Conservation (phyloP, 2,888 invertebrate genomes). For the Clostera curtula region DNA sequence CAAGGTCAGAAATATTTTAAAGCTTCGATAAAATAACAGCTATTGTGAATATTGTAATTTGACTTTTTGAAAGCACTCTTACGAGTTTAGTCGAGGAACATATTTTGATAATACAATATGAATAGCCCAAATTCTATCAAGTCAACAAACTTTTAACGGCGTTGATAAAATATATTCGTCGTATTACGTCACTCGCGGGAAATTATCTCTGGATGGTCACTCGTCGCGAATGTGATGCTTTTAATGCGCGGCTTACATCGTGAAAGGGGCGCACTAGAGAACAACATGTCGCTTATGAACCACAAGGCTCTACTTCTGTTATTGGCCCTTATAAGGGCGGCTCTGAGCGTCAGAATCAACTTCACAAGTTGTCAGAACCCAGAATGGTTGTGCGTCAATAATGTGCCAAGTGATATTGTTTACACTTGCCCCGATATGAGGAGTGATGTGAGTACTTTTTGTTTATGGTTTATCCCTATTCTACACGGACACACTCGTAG, state of each 20-base stretch:
- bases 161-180: conserved; percentile 35
- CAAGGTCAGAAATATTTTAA: too few species aligned
- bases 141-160: conserved; percentile 31
- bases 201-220: conserved; percentile 51
- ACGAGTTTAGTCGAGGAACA: too few species aligned
- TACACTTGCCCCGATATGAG: conserved; percentile 44
- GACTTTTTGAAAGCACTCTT: too few species aligned
- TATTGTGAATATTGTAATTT: too few species aligned
- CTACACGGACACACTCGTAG: too few species aligned
- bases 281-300: conserved; percentile 31
- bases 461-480: too few species aligned
- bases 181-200: conserved; percentile 29
- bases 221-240: conserved; percentile 38
- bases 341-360: conserved; percentile 45
- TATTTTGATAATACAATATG: too few species aligned
- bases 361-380: conserved; percentile 56
- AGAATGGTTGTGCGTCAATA: conserved; percentile 61
- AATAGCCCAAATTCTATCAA: conserved; percentile 10
- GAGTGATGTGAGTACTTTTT: conserved; percentile 47
- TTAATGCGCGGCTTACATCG: conserved; percentile 32
- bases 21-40: too few species aligned
- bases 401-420: conserved; percentile 42
- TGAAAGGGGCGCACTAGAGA: conserved; percentile 12
- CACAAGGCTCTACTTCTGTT: conserved; percentile 22
- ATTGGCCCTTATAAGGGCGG: conserved; percentile 19